Base-by-base conservation (phyloP, 2,888 invertebrate species). In the Drosophila stalkeri region DNA sequence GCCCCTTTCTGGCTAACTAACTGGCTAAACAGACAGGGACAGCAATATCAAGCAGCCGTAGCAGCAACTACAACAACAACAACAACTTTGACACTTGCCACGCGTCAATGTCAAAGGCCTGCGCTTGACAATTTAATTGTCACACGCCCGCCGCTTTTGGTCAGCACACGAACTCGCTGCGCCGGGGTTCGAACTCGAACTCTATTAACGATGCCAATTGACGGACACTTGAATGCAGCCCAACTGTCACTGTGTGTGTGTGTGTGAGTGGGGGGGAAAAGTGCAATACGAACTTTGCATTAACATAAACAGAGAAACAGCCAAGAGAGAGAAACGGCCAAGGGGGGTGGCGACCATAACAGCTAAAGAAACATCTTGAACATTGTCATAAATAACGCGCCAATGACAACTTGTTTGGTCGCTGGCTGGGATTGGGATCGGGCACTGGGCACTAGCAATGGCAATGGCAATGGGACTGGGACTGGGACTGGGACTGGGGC, bases 71-170 rank as follows among this genome's bases (percentile, higher is more conserved):
- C 46, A 56, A 43, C 54, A 72, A 47, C 59, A 75, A 65, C 64
- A 68, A 61, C 59, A 60, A 61, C 59, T 64, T 66, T 74, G 80
- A 87, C 88, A 88, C 87, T 83, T 83, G 87, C 89, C 89, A 80
- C 88, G 89, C 89, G 81, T 78, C 82, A 69, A 73, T 80, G 72
- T 75, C 76, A 75, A 73, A 78, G 82, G 85, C 82, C 84, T 75
- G 72, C 67, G 64, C 81, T 78, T 89, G 80, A 91, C 90, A 91
- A 90, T 91, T 90, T 91, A 90, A 90, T 90, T 90, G 90, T 90
- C 90, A 90, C 91, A 86, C 90, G 89, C 90, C 90, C 91, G 90
- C 86, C 85, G 86, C 85, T 77, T 87, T 87, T 87, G 89, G 86
- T 77, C 82, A 85, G 59, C 80, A 64, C 83, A 76, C 83, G 72